These are phyloP conservation scores for Hoplostethus mediterraneus DNA, from an alignment of 2,797 vertebrate species.

Conservation along the genomic window DNA sequence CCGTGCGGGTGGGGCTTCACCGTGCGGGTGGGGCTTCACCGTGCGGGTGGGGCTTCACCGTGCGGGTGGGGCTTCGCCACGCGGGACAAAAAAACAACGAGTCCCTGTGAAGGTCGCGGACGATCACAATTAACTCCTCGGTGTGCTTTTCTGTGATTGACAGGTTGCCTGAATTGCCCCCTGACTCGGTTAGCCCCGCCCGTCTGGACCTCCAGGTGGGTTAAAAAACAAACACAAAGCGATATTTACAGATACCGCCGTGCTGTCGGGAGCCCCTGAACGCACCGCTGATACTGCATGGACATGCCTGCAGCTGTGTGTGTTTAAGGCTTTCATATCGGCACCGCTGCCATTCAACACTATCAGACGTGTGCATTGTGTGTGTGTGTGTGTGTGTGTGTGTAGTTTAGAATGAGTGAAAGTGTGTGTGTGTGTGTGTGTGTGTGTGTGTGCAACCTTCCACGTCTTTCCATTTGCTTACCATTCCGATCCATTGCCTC, in stretches of 20 bases:
- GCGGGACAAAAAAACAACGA: too few relatives aligned
- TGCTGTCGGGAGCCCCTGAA: too few relatives aligned
- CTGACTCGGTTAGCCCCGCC: background rate
- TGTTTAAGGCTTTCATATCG: conserved; percentile 4
- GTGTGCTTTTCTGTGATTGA: background rate
- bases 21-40: too few relatives aligned
- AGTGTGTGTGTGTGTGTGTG: background rate
- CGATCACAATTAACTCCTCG: background rate
- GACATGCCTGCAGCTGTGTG: conserved; percentile 20
- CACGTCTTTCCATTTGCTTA: background rate
- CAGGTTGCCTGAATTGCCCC: background rate
- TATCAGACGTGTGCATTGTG: background rate
- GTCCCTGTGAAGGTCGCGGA: background rate
- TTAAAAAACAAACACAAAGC: conserved; percentile 12
- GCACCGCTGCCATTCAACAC: conserved; percentile 11
- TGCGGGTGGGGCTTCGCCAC: too few relatives aligned
- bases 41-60: too few relatives aligned
- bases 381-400: too few relatives aligned
- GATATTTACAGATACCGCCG: background rate
- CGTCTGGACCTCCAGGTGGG: background rate
- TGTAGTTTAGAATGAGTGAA: too few relatives aligned
- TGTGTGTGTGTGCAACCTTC: background rate
- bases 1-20: too few relatives aligned
- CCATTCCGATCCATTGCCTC: conserved; percentile 3
- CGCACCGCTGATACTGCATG: background rate